Evolutionary conservation across 2,113 vertebrate genomes (phyloP), one percentile per base, ranked within the genome.

Genomic region (Cisticola juncidis): DNA sequence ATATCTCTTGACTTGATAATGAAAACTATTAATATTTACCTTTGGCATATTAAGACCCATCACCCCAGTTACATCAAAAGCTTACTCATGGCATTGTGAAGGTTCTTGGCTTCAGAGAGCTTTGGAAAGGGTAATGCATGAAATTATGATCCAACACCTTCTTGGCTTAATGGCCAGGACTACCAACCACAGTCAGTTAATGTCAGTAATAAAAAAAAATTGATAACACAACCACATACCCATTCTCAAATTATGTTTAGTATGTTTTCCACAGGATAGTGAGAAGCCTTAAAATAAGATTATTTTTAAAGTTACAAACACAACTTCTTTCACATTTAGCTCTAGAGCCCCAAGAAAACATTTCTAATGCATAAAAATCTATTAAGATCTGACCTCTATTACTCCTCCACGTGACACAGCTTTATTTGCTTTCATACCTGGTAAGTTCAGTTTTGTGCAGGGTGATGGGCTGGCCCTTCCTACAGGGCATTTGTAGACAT

Each of bases 401-500:
- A 81, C 42, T 72, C 22, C 19, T 36, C 12, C 25, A 50, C 1
- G 2, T 72, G 31, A 42, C 47, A 83, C 8, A 72, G 33, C 3
- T 45, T 51, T 47, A 47, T 87, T 77, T 87, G 65, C 76, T 95
- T 81, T 96, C 97, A 47, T 98, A 99, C 99, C 98, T 91, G 99
- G 98, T 57, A 99, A 96, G 19, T 99, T 97, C 93, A 99, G 97
- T 95, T 99, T 99, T 66, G 97, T 71, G 64, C 99, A 99, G 20
- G 93, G 90, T 35, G 91, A 98, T 54, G 97, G 92, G 71, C 50
- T 81, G 31, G 82, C 88, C 66, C 57, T 97, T 42, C 98, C 98
- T 29, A 99, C 98, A 8, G 98, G 98, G 86, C 99, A 99, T 95
- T 99, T 99, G 95, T 99, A 99, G 54, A 99, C 99, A 78, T 99